Base-by-base conservation (phyloP, 2,113 vertebrate species). In the Perca fluviatilis region DNA sequence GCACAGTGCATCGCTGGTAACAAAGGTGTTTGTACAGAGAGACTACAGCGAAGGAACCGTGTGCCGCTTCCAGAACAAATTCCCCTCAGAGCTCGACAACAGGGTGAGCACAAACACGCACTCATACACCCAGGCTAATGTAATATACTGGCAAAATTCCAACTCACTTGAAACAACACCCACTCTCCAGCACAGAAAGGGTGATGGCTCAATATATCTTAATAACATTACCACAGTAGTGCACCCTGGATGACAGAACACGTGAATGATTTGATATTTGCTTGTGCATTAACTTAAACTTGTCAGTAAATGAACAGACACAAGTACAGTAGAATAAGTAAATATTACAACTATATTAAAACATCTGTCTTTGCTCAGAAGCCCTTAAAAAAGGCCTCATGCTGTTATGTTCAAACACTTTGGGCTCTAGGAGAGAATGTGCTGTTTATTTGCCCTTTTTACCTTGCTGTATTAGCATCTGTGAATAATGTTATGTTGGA, bases 11-110 rank as follows among this genome's bases (percentile, higher is more conserved):
- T 98, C 97, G 0, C 93, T 99, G 94, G 97, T 97, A 88, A 99
- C 97, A 69, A 99, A 99, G 86, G 97, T 99, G 84, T 99, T 99
- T 15, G 95, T 99, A 75, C 98, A 99, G 94, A 96, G 98, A 89
- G 98, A 99, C 89, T 99, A 99, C 95, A 97, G 96, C 0, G 97
- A 99, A 0, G 98, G 98, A n/a, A 99, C 98, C 80, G 93, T 96
- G 3, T 99, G 98, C 83, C 97, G 98, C 88, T 99, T 99, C 95
- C 98, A 97, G 94, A 97, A 95, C 83, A 99, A 99, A 93, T 99
- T 99, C 72, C 98, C 98, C 0, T 96, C 97, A 0, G 98, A 99
- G 92, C 93, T 99, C 79, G 97, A 99, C 89, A 98, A 95, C 93
- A 95, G 98, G 96, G 98, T 99, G 95, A 96, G 94, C 33, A 58